phyloP scores from a whole-genome alignment of 2,888 invertebrate genomes.

The Petrolisthes cinctipes region DNA sequence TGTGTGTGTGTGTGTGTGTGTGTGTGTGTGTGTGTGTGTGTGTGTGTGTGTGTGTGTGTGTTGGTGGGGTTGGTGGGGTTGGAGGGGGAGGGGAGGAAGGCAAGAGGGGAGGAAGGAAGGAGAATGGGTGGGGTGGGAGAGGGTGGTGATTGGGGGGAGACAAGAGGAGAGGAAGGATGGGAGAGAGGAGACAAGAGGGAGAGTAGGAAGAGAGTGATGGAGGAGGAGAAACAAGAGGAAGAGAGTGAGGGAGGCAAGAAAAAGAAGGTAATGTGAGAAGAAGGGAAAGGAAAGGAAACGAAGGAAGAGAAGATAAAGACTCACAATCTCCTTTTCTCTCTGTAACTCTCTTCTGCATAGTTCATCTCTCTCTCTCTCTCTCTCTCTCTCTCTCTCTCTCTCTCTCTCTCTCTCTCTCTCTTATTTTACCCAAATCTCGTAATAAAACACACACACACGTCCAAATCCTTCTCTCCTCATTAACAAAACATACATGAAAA shows the following conservation, averaged over 20 bases:
- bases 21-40: not conserved
- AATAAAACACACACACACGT: too few species aligned
- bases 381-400: too few species aligned
- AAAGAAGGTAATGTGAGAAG: not conserved
- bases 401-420: too few species aligned
- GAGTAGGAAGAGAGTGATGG: not conserved
- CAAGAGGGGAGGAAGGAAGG: not conserved
- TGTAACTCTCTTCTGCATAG: too few species aligned
- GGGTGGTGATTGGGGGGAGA: not conserved
- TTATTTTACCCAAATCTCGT: too few species aligned
- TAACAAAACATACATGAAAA: too few species aligned
- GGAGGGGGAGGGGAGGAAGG: not conserved
- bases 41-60: not conserved
- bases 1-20: slow-evolving; percentile 1
- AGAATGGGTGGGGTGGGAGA: not conserved
- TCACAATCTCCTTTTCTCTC: too few species aligned
- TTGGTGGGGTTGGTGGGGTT: not conserved
- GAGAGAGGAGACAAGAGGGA: not conserved
- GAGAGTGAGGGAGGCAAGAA: not conserved
- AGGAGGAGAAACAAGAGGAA: not conserved
- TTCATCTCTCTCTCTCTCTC: too few species aligned
- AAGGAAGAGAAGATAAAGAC: not conserved
- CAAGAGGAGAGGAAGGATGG: not conserved
- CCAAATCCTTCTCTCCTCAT: too few species aligned
- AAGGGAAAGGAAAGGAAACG: not conserved